Evolutionary conservation across 2,888 invertebrate species (phyloP).

Genomic region (Stenotaenia linearis): DNA sequence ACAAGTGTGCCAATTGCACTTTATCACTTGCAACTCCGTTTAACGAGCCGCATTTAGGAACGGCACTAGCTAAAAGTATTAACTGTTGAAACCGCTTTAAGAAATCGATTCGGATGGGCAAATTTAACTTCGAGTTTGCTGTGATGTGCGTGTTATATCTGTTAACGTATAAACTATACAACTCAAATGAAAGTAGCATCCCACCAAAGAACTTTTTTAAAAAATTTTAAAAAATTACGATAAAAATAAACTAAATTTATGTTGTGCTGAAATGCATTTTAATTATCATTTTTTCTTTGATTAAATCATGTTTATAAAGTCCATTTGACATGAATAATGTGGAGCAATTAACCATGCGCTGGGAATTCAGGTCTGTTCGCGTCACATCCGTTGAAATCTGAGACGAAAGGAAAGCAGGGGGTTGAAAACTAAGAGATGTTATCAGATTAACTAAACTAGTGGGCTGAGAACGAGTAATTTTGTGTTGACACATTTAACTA

Average conservation of each 20-base stretch:
- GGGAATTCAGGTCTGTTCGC: background rate
- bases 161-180: too few species aligned
- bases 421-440: background rate
- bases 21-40: background rate
- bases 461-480: background rate
- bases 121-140: background rate
- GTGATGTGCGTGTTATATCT: too few species aligned
- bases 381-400: background rate
- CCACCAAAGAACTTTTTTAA: too few species aligned
- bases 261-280: background rate
- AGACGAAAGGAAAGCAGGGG: background rate
- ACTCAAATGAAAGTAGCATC: too few species aligned
- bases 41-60: background rate
- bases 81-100: background rate
- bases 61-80: background rate
- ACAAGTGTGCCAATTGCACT: conserved; percentile 3
- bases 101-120: background rate
- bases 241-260: background rate
- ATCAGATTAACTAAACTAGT: background rate
- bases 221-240: background rate
- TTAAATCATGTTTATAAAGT: background rate
- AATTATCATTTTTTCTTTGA: background rate
- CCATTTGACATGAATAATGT: background rate
- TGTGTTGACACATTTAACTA: background rate
- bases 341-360: background rate